phyloP scores from a whole-genome alignment of 2,797 vertebrate species.

The Pogonophryne albipinna region DNA sequence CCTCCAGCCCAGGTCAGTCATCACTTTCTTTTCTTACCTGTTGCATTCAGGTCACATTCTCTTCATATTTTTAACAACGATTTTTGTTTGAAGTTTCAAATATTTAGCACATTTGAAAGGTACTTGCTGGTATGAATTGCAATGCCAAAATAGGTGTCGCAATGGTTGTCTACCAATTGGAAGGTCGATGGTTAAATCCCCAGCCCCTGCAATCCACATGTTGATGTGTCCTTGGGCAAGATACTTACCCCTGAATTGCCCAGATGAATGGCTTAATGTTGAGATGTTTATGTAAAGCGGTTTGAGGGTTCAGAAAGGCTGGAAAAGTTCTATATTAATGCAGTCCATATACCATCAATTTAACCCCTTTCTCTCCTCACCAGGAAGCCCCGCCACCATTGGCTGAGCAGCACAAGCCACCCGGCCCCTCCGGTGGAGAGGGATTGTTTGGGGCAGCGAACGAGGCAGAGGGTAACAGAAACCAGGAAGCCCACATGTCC shows the following conservation, averaged over 20 bases:
- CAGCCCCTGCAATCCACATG: no score
- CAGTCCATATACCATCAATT: no score
- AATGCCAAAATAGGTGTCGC: slow-evolving; percentile 3
- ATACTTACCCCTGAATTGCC: no score
- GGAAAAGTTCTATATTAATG: no score
- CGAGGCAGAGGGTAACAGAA: slow-evolving; percentile 65
- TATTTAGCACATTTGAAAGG: slow-evolving; percentile 12
- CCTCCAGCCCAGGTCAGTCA: slow-evolving; percentile 80
- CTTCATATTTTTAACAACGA: background rate
- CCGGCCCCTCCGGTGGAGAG: slow-evolving; percentile 75
- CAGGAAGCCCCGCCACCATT: slow-evolving; percentile 76
- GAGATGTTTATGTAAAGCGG: no score
- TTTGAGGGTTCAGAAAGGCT: no score
- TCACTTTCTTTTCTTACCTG: background rate
- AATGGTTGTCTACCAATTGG: no score
- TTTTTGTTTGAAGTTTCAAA: slow-evolving; percentile 2
- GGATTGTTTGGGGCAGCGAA: slow-evolving; percentile 63
- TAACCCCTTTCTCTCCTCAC: slow-evolving; percentile 39
- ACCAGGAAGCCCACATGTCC: slow-evolving; percentile 76
- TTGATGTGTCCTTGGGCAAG: no score
- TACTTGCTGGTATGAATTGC: slow-evolving; percentile 7
- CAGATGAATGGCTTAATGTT: no score
- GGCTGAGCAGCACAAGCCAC: slow-evolving; percentile 76
- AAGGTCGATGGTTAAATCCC: no score
- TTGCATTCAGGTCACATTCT: background rate